phyloP scores from a whole-genome alignment of 2,797 vertebrate species.

The Sciurus carolinensis region DNA sequence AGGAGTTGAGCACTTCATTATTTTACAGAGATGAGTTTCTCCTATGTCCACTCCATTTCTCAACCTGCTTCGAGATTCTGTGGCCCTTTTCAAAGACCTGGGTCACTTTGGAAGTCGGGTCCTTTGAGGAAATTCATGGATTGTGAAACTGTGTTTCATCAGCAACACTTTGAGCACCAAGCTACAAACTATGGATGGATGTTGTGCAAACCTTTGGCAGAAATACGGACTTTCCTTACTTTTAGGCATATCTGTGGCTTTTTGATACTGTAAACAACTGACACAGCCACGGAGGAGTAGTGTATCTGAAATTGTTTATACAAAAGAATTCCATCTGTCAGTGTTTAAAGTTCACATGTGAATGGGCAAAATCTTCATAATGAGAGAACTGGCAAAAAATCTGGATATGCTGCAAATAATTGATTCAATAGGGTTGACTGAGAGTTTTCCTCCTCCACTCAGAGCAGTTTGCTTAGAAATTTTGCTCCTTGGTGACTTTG shows the following conservation, averaged over 20 bases:
- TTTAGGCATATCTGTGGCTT: constrained; percentile 88
- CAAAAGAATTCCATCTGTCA: constrained; percentile 90
- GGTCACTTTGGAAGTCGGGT: background rate
- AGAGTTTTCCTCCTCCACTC: background rate
- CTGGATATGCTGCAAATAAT: constrained; percentile 82
- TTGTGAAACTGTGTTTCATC: constrained; percentile 83
- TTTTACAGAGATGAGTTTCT: background rate
- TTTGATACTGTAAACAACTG: constrained; percentile 90
- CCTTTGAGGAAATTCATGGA: constrained; percentile 39
- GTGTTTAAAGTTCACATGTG: constrained; percentile 90
- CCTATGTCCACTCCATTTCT: background rate
- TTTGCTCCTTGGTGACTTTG: background rate
- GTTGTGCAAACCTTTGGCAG: constrained; percentile 90
- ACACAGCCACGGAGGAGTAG: constrained; percentile 87
- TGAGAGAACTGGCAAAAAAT: constrained; percentile 74
- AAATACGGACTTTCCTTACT: constrained; percentile 88
- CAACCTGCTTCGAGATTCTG: background rate
- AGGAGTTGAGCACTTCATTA: background rate
- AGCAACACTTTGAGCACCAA: constrained; percentile 79
- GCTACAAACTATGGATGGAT: constrained; percentile 85
- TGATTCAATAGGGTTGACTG: constrained; percentile 69
- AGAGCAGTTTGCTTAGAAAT: constrained; percentile 44
- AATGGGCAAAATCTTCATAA: constrained; percentile 89
- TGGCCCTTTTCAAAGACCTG: background rate
- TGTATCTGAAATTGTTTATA: constrained; percentile 90